Evolutionary conservation across 64 coral and sea anemone genomes (phyloP).

Genomic region (Montipora capricornis): DNA sequence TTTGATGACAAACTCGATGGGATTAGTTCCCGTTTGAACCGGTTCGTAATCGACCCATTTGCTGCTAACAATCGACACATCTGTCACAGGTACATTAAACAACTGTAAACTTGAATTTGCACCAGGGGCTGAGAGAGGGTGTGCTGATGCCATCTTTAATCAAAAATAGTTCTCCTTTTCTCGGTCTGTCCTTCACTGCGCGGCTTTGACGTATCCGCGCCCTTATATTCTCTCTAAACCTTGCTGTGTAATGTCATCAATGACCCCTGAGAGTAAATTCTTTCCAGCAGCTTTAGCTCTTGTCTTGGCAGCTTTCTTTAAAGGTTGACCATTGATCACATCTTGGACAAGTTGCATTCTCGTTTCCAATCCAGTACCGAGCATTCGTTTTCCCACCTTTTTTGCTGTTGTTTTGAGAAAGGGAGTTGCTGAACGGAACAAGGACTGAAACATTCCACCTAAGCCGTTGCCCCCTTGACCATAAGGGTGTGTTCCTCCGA

Average conservation of each 20-base stretch:
- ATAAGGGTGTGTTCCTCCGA: neutral
- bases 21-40: conserved; percentile 66
- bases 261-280: neutral
- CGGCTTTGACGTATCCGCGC: neutral
- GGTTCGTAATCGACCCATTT: conserved; percentile 41
- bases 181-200: neutral
- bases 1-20: conserved; percentile 43
- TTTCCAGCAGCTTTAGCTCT: conserved; percentile 13
- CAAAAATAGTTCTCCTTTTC: neutral
- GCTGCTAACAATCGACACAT: conserved; percentile 23
- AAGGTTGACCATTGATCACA: neutral
- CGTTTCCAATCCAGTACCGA: conserved; percentile 13
- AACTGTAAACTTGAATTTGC: no score
- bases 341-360: neutral
- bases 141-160: no score
- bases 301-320: neutral
- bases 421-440: conserved; percentile 4
- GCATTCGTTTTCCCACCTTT: conserved; percentile 18
- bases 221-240: neutral
- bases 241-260: conserved; percentile 12
- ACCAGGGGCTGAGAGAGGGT: no score
- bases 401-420: conserved; percentile 23
- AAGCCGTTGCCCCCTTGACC: conserved; percentile 30
- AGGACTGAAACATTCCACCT: conserved; percentile 12
- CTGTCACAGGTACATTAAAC: conserved; percentile 4